phyloP scores from a whole-genome alignment of 2,888 invertebrate genomes.

The Eurois occulta region DNA sequence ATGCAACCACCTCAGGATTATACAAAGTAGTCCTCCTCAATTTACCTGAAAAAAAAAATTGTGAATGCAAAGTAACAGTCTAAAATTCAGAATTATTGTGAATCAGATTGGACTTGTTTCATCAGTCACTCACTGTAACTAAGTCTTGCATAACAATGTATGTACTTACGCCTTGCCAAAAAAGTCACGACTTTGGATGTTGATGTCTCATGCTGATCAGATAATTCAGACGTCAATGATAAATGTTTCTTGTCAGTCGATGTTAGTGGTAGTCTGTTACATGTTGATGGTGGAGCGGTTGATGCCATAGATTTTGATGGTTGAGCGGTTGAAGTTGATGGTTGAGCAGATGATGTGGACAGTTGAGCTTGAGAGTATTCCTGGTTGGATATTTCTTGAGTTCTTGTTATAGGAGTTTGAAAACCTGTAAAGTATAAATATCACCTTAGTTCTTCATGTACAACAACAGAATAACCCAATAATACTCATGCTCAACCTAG shows the following conservation, averaged over 20 bases:
- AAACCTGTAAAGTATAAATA: slow-evolving; percentile 12
- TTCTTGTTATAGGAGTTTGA: slow-evolving; percentile 1
- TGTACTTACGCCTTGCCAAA: slow-evolving; percentile 11
- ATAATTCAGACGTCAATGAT: background rate
- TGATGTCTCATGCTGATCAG: background rate
- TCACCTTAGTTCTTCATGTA: background rate
- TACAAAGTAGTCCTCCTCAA: slow-evolving; percentile 12
- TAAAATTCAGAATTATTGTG: no score
- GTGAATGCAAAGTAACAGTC: background rate
- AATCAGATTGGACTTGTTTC: no score
- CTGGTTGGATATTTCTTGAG: slow-evolving; percentile 18
- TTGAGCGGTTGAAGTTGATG: background rate
- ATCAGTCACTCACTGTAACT: no score
- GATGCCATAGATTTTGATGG: background rate
- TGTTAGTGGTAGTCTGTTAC: background rate
- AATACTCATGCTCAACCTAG: background rate
- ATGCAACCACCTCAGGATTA: background rate
- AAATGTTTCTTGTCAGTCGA: background rate
- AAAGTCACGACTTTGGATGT: background rate
- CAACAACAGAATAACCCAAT: background rate
- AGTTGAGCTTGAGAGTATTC: slow-evolving; percentile 3
- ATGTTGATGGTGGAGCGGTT: background rate
- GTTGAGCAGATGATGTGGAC: background rate
- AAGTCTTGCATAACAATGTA: no score
- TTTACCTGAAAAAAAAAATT: background rate